Conservation (phyloP, 1,140 invertebrate genomes). For the Tetramorium parvispinum region DNA sequence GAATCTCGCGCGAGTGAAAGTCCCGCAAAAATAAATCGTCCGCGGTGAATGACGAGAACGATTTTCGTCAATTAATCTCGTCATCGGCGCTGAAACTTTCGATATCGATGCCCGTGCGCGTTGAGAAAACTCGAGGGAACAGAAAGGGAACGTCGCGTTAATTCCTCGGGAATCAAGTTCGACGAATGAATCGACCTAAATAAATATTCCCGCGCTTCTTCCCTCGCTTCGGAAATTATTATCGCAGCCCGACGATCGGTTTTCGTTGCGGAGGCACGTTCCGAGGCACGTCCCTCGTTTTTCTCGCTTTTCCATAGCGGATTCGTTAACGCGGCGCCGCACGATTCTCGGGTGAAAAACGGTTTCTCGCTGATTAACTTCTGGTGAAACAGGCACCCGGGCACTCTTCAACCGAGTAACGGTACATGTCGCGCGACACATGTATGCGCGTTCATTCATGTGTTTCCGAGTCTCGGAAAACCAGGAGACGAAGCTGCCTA, state of each 20-base stretch:
- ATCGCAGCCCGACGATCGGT: background rate
- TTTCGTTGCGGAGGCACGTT: background rate
- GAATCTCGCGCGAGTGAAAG: conserved; percentile 17
- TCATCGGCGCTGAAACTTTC: background rate
- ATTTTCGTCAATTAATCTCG: background rate
- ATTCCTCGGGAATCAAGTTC: background rate
- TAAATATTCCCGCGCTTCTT: background rate
- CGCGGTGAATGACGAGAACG: background rate
- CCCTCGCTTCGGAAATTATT: background rate
- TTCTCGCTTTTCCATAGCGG: too few relatives aligned
- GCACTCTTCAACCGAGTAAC: conserved; percentile 32
- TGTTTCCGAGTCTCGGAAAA: conserved; percentile 14
- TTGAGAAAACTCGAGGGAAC: background rate
- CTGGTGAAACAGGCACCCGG: background rate
- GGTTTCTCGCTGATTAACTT: background rate
- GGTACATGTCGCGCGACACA: conserved; percentile 5
- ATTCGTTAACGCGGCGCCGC: too few relatives aligned
- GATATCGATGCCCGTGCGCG: background rate
- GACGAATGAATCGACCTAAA: background rate
- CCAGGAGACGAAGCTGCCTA: background rate
- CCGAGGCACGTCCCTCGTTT: too few relatives aligned
- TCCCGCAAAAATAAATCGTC: background rate
- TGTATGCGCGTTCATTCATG: conserved; percentile 33
- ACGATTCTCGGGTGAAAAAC: background rate
- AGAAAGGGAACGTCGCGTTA: background rate